These are phyloP conservation scores for Leptobrachium ailaonicum DNA, from an alignment of 2,113 vertebrate genomes.

Conservation along the genomic window DNA sequence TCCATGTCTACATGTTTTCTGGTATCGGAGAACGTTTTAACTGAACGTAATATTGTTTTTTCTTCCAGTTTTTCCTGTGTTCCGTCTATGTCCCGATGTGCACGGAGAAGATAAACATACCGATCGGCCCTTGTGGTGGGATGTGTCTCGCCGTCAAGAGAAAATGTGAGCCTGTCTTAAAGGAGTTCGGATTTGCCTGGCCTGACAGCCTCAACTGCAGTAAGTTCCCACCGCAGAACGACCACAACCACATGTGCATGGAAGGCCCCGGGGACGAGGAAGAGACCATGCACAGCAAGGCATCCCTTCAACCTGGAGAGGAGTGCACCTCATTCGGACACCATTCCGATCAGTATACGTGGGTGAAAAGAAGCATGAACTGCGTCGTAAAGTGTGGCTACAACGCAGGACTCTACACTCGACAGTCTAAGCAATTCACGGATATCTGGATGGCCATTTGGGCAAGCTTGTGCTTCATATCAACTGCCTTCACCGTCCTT, in stretches of 20 bases:
- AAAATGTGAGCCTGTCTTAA: constrained; percentile 91
- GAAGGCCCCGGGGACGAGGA: constrained; percentile 95
- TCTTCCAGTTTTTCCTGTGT: constrained; percentile 92
- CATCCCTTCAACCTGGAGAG: constrained; percentile 78
- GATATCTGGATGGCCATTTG: constrained; percentile 98
- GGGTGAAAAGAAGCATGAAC: constrained; percentile 89
- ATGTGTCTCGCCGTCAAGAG: constrained; percentile 96
- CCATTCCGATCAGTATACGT: constrained; percentile 87
- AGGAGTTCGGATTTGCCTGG: constrained; percentile 96
- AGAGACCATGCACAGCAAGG: constrained; percentile 77
- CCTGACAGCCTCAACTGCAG: constrained; percentile 95
- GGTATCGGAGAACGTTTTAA: too few relatives aligned
- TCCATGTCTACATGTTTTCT: too few relatives aligned
- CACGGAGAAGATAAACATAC: constrained; percentile 97
- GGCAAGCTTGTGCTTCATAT: constrained; percentile 95
- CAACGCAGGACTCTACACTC: constrained; percentile 87
- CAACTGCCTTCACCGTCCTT: constrained; percentile 93
- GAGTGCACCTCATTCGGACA: constrained; percentile 85
- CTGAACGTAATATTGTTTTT: constrained; percentile 4
- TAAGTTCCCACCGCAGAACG: constrained; percentile 95
- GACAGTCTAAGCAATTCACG: constrained; percentile 90
- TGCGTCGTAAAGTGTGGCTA: constrained; percentile 95
- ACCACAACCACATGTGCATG: constrained; percentile 99
- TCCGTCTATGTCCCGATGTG: constrained; percentile 98
- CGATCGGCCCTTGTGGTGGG: constrained; percentile 93